Conservation (phyloP, 2,888 invertebrate species). For the Ichneumoninae sp. region DNA sequence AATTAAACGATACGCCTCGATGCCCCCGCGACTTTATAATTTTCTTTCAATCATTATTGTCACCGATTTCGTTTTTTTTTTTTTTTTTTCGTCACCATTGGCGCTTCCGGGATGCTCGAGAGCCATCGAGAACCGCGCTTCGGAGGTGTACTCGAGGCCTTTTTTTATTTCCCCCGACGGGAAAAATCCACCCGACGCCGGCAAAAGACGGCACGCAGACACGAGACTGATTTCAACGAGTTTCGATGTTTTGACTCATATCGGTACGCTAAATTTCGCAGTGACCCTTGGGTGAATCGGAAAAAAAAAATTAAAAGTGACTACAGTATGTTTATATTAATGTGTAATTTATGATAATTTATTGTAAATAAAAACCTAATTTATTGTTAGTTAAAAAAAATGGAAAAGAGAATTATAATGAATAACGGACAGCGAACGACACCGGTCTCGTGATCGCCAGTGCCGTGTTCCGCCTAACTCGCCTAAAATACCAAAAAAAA, state of each 20-base stretch:
- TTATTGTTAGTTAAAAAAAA: not conserved
- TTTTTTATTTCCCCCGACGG: constrained; percentile 17
- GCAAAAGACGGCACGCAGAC: constrained; percentile 52
- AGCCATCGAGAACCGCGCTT: constrained; percentile 26
- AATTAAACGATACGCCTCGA: constrained; percentile 67
- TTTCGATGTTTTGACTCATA: not conserved
- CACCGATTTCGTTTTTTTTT: constrained; percentile 15
- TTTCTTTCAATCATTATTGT: constrained; percentile 58
- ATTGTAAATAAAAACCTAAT: constrained; percentile 28
- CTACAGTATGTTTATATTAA: not conserved
- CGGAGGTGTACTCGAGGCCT: constrained; percentile 27
- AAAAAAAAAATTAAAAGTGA: not conserved
- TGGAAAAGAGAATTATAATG: not conserved
- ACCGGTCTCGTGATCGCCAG: constrained; percentile 56
- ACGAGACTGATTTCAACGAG: constrained; percentile 39
- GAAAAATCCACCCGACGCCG: constrained; percentile 8
- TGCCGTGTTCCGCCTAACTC: constrained; percentile 45
- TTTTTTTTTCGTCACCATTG: constrained; percentile 25
- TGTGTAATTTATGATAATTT: constrained; percentile 6
- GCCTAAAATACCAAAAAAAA: constrained; percentile 14
- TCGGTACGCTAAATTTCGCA: constrained; percentile 17
- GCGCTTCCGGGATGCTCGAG: not conserved
- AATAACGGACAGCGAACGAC: constrained; percentile 30
- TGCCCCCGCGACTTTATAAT: constrained; percentile 55
- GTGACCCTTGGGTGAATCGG: not conserved